phyloP scores from a whole-genome alignment of 2,113 vertebrate genomes.

The Nyctereutes procyonoides region DNA sequence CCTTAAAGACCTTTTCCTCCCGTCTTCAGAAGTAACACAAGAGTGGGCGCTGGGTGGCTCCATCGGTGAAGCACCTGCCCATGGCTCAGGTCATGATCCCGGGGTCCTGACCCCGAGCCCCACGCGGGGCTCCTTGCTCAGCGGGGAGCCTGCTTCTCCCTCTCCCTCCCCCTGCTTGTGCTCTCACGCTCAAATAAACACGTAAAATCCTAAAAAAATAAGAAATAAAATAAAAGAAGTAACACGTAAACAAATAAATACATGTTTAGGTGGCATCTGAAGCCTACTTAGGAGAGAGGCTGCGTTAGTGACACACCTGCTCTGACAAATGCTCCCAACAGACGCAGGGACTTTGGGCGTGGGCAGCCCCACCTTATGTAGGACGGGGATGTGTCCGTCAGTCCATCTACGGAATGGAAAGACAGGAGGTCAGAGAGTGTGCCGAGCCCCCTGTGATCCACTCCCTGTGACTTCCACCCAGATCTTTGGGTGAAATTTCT shows the following conservation, averaged over 20 bases:
- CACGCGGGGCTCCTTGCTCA: no score
- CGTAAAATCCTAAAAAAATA: no score
- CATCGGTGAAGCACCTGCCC: no score
- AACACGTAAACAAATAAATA: no score
- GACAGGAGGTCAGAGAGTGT: fast-evolving
- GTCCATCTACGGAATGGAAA: fast-evolving
- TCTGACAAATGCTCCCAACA: neutral
- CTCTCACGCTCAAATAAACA: no score
- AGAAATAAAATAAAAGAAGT: no score
- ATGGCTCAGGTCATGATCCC: no score
- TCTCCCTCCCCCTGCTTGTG: no score
- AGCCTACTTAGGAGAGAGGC: neutral
- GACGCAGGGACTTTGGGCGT: fast-evolving
- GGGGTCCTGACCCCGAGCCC: no score
- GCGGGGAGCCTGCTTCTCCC: no score
- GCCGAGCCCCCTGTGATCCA: neutral
- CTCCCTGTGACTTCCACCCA: neutral
- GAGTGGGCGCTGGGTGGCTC: no score
- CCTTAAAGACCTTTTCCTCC: neutral
- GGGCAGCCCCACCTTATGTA: fast-evolving
- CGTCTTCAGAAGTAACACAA: neutral
- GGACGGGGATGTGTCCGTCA: fast-evolving
- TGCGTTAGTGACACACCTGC: no score
- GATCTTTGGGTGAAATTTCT: neutral
- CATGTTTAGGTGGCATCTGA: neutral